phyloP scores from a whole-genome alignment of 2,888 invertebrate species.

The Pyrgus malvae region DNA sequence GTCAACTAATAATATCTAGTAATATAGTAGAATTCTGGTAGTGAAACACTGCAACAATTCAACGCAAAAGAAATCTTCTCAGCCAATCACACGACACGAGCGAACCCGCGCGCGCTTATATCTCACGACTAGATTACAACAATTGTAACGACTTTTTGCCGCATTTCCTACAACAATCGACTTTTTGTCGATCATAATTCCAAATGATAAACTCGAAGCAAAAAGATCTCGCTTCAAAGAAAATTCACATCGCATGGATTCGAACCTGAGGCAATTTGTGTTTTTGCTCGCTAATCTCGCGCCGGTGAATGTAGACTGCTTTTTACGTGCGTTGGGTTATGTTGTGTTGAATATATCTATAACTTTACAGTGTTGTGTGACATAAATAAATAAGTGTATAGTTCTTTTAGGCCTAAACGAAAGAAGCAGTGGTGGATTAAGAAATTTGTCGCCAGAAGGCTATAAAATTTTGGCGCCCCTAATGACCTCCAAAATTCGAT shows the following conservation, averaged over 20 bases:
- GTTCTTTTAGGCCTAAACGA: too few relatives aligned
- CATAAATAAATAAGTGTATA: too few relatives aligned
- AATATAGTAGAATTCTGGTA: too few relatives aligned
- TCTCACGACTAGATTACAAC: conserved; percentile 22
- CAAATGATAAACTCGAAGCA: conserved; percentile 40
- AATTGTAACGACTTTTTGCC: conserved; percentile 35
- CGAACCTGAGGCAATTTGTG: conserved; percentile 69
- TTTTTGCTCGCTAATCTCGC: conserved; percentile 54
- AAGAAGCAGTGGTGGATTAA: too few relatives aligned
- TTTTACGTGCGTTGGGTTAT: not conserved
- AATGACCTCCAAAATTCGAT: too few relatives aligned
- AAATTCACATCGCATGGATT: conserved; percentile 62
- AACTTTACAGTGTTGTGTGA: too few relatives aligned
- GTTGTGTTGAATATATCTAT: too few relatives aligned
- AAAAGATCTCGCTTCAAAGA: conserved; percentile 56
- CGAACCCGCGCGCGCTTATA: conserved; percentile 11
- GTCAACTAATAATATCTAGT: too few relatives aligned
- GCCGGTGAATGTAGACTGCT: conserved; percentile 8
- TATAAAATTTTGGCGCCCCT: too few relatives aligned
- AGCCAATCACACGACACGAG: too few relatives aligned
- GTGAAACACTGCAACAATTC: not conserved
- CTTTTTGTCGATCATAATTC: conserved; percentile 38
- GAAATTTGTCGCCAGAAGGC: too few relatives aligned
- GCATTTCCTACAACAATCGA: conserved; percentile 41
- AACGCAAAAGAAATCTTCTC: too few relatives aligned